These are phyloP conservation scores for Drosophila mayri DNA, from an alignment of 1,140 invertebrate genomes.

Conservation along the genomic window DNA sequence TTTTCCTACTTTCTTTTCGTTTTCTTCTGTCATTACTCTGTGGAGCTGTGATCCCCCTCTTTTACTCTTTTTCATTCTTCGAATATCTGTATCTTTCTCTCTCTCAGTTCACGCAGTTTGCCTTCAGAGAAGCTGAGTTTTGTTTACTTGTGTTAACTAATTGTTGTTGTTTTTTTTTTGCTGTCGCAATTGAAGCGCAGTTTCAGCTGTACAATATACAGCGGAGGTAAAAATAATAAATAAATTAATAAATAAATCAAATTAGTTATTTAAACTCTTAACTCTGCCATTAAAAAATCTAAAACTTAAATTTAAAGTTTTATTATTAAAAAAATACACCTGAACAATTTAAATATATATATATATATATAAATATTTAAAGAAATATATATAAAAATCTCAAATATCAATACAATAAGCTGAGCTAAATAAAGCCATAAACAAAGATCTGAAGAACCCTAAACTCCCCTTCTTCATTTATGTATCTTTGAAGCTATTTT, in stretches of 20 bases:
- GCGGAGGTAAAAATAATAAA: background rate
- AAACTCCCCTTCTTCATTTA: background rate
- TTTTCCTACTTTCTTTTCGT: background rate
- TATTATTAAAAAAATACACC: background rate
- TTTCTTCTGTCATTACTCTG: constrained; percentile 3
- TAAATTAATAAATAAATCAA: background rate
- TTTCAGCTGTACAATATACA: constrained; percentile 32
- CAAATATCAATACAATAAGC: background rate
- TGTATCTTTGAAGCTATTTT: background rate
- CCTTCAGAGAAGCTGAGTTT: constrained; percentile 50
- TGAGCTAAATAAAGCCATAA: too few relatives aligned
- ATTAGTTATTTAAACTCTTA: background rate
- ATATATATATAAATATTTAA: background rate
- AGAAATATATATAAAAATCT: background rate
- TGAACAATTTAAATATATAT: background rate
- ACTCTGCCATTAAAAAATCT: background rate
- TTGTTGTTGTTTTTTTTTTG: constrained; percentile 19
- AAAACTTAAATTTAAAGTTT: background rate
- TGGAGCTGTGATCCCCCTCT: constrained; percentile 11
- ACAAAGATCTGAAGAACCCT: background rate
- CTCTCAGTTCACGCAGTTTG: constrained; percentile 28
- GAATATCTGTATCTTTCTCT: constrained; percentile 1
- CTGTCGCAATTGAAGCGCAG: constrained; percentile 69
- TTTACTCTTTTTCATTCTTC: background rate
- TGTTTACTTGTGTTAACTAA: constrained; percentile 31